Base-by-base conservation (phyloP, 2,888 invertebrate genomes). In the Pachycephus smyrnensis region DNA sequence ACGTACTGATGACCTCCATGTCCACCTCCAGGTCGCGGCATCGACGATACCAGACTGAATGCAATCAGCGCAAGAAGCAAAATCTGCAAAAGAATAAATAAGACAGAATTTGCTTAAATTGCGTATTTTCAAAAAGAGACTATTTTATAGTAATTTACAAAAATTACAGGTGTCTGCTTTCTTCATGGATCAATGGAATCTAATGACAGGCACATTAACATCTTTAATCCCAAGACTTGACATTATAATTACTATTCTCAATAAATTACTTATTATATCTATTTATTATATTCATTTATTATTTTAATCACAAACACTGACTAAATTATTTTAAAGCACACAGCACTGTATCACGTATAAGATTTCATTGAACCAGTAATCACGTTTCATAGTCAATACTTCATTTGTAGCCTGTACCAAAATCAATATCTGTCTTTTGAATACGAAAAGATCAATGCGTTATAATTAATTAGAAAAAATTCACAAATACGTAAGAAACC, bases 1-100 rank as follows among this genome's bases (percentile, higher is more conserved):
- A 81, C 83, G 86, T 82, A 89, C 89, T 89, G 86, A 78, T 88
- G 82, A 37, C 82, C 83, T 23, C 78, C 83, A 32, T 77, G 77
- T 30, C 74, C 80, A 0, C 78, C 86, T 15, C 79, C 85, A 6
- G 86, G 85, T 31, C 69, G 36, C 15, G 86, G 87, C 77, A 77
- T 30, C 30, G 82, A 80, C 30, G 71, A 73, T 12, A 84, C 84
- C 11, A 88, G 68, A 37, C 79, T 78, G 31, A 84, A 69, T 9
- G 81, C 76, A 11, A 84, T 73, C 36, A 82, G n/a, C 75, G 86
- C 23, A 12, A 86, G 33, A 71, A 88, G 69, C 33, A 87, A 31
- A 32, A 81, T 15, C 88, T 88, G 81, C 33, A 78, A 75, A 75
- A 76, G 6, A 9, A 55, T 23, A 40, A 55, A 55, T 55, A 55